A percentile compares a stretch with the other conserved stretches of the same genome.
phyloP scores from a whole-genome alignment of 2,113 vertebrate genomes.

The Corythornis vintsioides region DNA sequence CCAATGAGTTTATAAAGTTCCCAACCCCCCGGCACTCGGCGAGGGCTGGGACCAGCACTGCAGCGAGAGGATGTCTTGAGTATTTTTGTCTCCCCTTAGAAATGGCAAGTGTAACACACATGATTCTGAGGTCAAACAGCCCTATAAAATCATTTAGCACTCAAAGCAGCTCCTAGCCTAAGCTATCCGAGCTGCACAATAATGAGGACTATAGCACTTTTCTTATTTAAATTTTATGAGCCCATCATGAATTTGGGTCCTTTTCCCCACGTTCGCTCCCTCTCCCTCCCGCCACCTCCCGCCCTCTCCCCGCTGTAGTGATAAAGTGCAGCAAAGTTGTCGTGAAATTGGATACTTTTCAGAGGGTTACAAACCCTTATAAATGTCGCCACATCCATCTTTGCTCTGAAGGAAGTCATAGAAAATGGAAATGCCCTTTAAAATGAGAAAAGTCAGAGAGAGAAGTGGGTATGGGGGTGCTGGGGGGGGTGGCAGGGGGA shows the following conservation, averaged over 20 bases:
- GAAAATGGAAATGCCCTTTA: conserved; percentile 66
- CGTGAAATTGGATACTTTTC: conserved; percentile 73
- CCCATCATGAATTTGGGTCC: conserved; percentile 63
- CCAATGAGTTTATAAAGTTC: conserved; percentile 68
- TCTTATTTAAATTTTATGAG: conserved; percentile 70
- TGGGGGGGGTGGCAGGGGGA: not conserved
- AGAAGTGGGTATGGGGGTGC: not conserved
- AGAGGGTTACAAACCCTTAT: conserved; percentile 63
- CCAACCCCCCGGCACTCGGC: conserved; percentile 35
- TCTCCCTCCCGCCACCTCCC: not conserved
- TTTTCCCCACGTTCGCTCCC: not conserved
- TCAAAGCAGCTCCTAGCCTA: conserved; percentile 46
- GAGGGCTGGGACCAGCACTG: conserved; percentile 28
- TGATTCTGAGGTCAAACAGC: conserved; percentile 56
- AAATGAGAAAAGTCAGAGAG: conserved; percentile 23
- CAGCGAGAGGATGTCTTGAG: conserved; percentile 61
- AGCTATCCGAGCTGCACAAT: conserved; percentile 20
- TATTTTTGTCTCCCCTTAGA: conserved; percentile 55
- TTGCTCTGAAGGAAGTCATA: conserved; percentile 47
- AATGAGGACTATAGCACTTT: conserved; percentile 54
- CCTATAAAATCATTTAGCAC: conserved; percentile 56
- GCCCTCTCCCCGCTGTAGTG: conserved; percentile 17
- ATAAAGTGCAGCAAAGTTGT: conserved; percentile 50
- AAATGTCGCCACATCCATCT: conserved; percentile 64
- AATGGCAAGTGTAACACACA: conserved; percentile 67